Evolutionary conservation across 2,888 invertebrate genomes (phyloP).

Genomic region (Drosophila fulvimacula): DNA sequence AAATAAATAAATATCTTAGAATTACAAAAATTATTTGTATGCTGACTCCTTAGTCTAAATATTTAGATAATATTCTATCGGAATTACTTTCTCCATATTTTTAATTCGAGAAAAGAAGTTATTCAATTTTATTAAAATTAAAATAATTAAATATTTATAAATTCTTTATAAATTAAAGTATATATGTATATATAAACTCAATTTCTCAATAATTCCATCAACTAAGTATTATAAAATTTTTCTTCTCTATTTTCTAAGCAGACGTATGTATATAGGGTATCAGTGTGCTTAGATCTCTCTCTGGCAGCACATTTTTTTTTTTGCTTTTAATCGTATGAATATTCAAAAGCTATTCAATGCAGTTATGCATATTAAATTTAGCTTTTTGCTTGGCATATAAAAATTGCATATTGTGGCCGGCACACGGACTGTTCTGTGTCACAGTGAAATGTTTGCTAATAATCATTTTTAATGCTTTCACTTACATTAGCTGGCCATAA

Average conservation of each 20-base stretch:
- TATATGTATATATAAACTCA: too few relatives aligned
- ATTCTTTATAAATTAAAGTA: too few relatives aligned
- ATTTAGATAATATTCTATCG: too few relatives aligned
- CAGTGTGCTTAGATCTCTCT: background rate
- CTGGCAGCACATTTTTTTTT: too few relatives aligned
- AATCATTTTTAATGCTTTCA: conserved; percentile 58
- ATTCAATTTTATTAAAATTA: too few relatives aligned
- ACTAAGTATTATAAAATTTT: background rate
- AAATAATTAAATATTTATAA: too few relatives aligned
- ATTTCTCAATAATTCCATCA: too few relatives aligned
- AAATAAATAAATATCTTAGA: too few relatives aligned
- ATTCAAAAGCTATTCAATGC: conserved; percentile 72
- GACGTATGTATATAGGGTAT: conserved; percentile 24
- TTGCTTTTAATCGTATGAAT: conserved; percentile 47
- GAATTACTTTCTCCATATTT: too few relatives aligned
- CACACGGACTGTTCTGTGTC: conserved; percentile 39
- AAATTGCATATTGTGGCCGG: conserved; percentile 61
- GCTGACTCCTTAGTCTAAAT: too few relatives aligned
- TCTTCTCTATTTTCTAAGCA: background rate
- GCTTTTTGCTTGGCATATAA: conserved; percentile 54
- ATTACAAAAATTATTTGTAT: too few relatives aligned
- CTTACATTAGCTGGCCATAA: background rate
- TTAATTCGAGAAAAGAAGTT: too few relatives aligned
- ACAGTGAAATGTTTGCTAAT: conserved; percentile 51
- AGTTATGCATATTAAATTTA: conserved; percentile 73